phyloP scores from a whole-genome alignment of 2,888 invertebrate species.

The Dolichopus griseipennis region DNA sequence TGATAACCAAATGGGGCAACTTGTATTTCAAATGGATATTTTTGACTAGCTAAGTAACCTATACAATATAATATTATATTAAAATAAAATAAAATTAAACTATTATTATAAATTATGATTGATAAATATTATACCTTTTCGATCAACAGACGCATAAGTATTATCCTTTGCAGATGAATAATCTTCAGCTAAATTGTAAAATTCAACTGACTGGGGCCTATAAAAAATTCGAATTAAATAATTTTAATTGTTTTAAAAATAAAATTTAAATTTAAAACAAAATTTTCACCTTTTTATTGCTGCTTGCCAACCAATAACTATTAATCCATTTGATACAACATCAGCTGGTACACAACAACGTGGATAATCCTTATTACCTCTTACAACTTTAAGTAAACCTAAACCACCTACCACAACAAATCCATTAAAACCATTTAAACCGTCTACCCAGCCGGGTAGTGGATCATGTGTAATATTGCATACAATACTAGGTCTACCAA shows the following conservation, averaged over 20 bases:
- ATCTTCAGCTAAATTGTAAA: constrained; percentile 10
- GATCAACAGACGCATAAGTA: not conserved
- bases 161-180: not conserved
- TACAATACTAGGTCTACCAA: constrained; percentile 8
- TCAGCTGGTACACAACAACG: constrained; percentile 7
- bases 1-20: not conserved
- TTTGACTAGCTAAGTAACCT: not conserved
- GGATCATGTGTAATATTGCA: not conserved
- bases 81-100: not conserved
- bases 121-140: not conserved
- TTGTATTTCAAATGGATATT: constrained; percentile 8
- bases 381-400: constrained; percentile 1
- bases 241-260: too few relatives aligned
- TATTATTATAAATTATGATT: not conserved
- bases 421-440: constrained; percentile 9
- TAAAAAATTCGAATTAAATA: not conserved
- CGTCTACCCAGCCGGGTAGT: not conserved
- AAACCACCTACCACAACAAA: not conserved
- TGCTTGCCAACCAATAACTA: constrained; percentile 1
- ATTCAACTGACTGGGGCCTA: not conserved
- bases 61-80: not conserved
- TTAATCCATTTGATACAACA: constrained; percentile 9
- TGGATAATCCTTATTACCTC: not conserved
- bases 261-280: too few relatives aligned
- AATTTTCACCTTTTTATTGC: not conserved